Percentiles rank a stretch among this genome's conserved stretches.
These are phyloP conservation scores for Fragum whitleyi DNA, from an alignment of 2,888 invertebrate genomes.

Conservation along the genomic window DNA sequence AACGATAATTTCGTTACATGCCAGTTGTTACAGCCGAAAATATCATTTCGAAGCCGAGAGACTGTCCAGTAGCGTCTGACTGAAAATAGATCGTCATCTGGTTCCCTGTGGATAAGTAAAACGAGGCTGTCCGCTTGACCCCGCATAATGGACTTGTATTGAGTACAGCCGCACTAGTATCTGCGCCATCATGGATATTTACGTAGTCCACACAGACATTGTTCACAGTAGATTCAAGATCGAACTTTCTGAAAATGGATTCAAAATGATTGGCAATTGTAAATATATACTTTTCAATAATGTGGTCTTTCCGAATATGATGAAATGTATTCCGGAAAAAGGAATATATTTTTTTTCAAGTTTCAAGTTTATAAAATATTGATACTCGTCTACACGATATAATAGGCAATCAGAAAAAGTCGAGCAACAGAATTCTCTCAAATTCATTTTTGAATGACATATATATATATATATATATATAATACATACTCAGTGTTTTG, in stretches of 20 bases:
- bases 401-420: no score
- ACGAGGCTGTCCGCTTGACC: constrained; percentile 1
- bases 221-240: constrained; percentile 47
- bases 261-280: background rate
- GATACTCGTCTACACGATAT: no score
- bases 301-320: background rate
- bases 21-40: constrained; percentile 52
- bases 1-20: constrained; percentile 6
- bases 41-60: constrained; percentile 47
- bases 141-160: constrained; percentile 53
- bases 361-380: background rate
- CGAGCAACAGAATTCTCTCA: no score
- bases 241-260: constrained; percentile 40
- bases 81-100: constrained; percentile 52
- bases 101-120: constrained; percentile 44
- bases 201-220: constrained; percentile 57
- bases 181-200: constrained; percentile 55
- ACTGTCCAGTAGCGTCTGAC: constrained; percentile 47
- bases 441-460: no score
- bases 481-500: no score
- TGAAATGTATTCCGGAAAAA: background rate
- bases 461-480: no score
- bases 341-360: background rate
- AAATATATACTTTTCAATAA: background rate
- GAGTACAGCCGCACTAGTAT: constrained; percentile 23